A percentile compares a stretch with the other conserved stretches of the same genome.
phyloP scores from a whole-genome alignment of 2,113 vertebrate genomes.

The Cheilinus undulatus region DNA sequence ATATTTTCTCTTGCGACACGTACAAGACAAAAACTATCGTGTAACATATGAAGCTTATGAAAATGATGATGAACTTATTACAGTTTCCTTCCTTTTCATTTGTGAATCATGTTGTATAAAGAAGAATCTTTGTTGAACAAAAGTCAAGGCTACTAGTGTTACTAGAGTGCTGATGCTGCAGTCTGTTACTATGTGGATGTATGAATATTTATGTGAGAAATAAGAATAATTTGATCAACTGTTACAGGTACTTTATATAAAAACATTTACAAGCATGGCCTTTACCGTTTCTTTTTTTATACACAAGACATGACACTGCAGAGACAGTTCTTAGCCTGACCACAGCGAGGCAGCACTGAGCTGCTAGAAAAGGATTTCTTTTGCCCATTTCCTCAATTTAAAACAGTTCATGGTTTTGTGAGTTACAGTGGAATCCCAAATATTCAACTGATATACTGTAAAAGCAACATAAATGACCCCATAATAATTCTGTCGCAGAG shows the following conservation, averaged over 20 bases:
- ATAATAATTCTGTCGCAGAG: too few species aligned
- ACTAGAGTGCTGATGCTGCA: constrained; percentile 75
- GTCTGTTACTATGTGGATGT: constrained; percentile 78
- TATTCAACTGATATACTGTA: too few species aligned
- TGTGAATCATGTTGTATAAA: constrained; percentile 74
- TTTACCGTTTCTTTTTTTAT: constrained; percentile 6
- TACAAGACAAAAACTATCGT: constrained; percentile 63
- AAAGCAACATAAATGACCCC: too few species aligned
- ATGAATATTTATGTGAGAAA: constrained; percentile 80
- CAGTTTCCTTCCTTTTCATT: constrained; percentile 68
- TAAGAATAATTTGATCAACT: constrained; percentile 78
- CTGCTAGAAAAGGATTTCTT: not conserved
- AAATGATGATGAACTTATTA: constrained; percentile 53
- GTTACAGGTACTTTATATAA: constrained; percentile 84
- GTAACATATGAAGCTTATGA: constrained; percentile 64
- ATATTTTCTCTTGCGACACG: constrained; percentile 73
- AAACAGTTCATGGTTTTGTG: too few species aligned
- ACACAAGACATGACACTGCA: not conserved
- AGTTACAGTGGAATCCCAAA: too few species aligned
- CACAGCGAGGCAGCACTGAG: constrained; percentile 34
- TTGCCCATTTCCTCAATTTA: too few species aligned
- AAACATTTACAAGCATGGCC: constrained; percentile 75
- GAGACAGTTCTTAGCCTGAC: constrained; percentile 7
- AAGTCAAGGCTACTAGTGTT: constrained; percentile 71
- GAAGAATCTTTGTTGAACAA: constrained; percentile 74